Evolutionary conservation across 1,140 invertebrate species (phyloP).

Genomic region (Listronotus oregonensis): DNA sequence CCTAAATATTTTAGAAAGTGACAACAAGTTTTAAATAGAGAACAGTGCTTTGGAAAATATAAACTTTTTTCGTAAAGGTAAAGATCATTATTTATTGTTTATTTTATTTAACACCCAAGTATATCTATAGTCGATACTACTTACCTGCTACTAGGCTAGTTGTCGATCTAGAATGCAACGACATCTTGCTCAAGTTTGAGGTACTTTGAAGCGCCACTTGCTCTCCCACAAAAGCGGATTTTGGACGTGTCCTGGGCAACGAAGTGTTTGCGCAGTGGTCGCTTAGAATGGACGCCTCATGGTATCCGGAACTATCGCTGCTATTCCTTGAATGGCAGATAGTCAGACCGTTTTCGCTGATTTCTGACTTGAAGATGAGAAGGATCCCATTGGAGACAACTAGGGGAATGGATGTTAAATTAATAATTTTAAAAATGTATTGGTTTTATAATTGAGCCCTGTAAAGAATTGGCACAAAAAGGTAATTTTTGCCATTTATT

Average conservation of each 20-base stretch:
- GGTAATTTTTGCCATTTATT: too few relatives aligned
- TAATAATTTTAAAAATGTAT: too few relatives aligned
- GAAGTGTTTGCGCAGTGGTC: slow-evolving; percentile 61
- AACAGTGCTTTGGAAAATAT: too few relatives aligned
- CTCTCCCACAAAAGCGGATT: slow-evolving; percentile 43
- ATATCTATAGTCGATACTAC: too few relatives aligned
- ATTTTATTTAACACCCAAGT: too few relatives aligned
- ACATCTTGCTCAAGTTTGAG: slow-evolving; percentile 49
- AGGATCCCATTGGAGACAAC: background rate
- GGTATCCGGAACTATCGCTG: slow-evolving; percentile 77
- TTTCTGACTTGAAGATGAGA: slow-evolving; percentile 14
- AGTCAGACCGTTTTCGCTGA: slow-evolving; percentile 49
- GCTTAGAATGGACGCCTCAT: slow-evolving; percentile 73
- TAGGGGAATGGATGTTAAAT: too few relatives aligned
- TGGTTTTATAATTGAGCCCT: too few relatives aligned
- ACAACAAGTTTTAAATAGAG: too few relatives aligned
- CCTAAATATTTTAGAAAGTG: too few relatives aligned
- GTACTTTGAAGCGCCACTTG: slow-evolving; percentile 38
- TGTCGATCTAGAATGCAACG: slow-evolving; percentile 51
- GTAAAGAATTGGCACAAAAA: too few relatives aligned
- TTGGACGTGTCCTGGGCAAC: slow-evolving; percentile 47
- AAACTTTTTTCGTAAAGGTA: too few relatives aligned
- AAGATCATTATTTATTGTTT: too few relatives aligned
- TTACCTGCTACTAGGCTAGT: slow-evolving; percentile 50
- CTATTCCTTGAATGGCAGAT: slow-evolving; percentile 74